Evolutionary conservation across 2,797 vertebrate genomes (phyloP), one percentile per base, ranked within the genome.

Genomic region (Myotis daubentonii): DNA sequence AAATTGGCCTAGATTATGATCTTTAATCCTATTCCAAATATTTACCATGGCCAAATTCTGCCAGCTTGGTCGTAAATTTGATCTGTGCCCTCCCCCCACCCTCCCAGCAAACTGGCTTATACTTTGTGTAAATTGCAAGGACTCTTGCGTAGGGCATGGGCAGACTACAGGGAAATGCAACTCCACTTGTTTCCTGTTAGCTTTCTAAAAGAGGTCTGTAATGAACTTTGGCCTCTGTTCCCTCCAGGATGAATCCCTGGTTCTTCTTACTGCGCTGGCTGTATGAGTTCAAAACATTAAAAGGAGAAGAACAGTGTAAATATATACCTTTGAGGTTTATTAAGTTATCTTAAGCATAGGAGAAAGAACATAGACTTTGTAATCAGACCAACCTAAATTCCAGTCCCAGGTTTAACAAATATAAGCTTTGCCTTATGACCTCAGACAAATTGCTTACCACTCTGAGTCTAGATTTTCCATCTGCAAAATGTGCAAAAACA

Each of bases 391-490:
- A 25, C 57, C 66, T 87, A 65, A 89, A 60, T 66, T 81, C 38
- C 19, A 83, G 0, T 51, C 53, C 36, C 68, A 91, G 53, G 20
- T 84, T 85, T 95, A 74, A 95, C 74, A 95, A 86, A 47, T 8
- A 36, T 47, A 71, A 86, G 2, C 71, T 82, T 85, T 17, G 20
- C 22, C 68, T 4, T 74, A 49, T 87, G 44, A 74, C 55, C 51
- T 28, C 57, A 83, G 11, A 25, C 17, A 82, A 41, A 28, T 79
- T 49, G 13, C 23, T 75, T 17, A 83, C 8, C 17, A 62, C 9
- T 68, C 23, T 74, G 70, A 74, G 20, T 74, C 22, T 70, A 16
- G 22, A 19, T 28, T 83, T 25, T 7, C 62, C 36, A 41, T 57
- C 23, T 51, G 19, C 87, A 71, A 84, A 80, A 66, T 84, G 60